phyloP scores from a whole-genome alignment of 2,797 vertebrate genomes.

The Etheostoma perlongum region DNA sequence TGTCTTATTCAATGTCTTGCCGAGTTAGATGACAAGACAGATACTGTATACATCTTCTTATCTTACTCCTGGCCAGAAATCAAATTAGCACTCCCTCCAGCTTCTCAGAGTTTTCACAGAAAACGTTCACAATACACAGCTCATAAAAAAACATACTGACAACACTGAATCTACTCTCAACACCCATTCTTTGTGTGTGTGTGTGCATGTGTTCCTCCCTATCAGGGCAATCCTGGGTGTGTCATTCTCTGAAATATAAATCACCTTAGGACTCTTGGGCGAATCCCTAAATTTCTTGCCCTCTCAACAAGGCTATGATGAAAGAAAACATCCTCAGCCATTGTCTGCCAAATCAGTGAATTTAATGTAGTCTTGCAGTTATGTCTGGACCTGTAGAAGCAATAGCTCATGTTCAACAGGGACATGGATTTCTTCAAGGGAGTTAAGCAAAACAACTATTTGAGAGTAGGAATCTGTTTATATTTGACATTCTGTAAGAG shows the following conservation, averaged over 20 bases:
- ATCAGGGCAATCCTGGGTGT: slow-evolving; percentile 42
- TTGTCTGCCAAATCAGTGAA: not conserved
- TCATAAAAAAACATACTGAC: slow-evolving; percentile 1
- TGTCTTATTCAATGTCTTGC: not conserved
- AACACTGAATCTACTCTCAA: slow-evolving; percentile 14
- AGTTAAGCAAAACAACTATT: not conserved
- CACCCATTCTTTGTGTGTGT: slow-evolving; percentile 67
- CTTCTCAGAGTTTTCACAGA: not conserved
- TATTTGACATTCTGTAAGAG: too few relatives aligned
- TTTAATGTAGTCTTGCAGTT: slow-evolving; percentile 1
- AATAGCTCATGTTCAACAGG: not conserved
- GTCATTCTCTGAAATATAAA: slow-evolving; percentile 47
- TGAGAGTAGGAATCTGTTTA: not conserved
- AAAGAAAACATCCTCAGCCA: slow-evolving; percentile 17
- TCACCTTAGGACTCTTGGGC: slow-evolving; percentile 1
- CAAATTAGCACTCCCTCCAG: not conserved
- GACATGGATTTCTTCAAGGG: not conserved
- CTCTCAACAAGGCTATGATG: not conserved
- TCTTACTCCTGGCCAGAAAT: not conserved
- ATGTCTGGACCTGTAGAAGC: not conserved
- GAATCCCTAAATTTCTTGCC: slow-evolving; percentile 20
- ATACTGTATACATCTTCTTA: not conserved
- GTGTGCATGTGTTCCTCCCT: not conserved
- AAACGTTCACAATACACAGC: slow-evolving; percentile 4
- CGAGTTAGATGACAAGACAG: not conserved